phyloP scores from a whole-genome alignment of 1,140 invertebrate genomes.

The Lethrus apterus region DNA sequence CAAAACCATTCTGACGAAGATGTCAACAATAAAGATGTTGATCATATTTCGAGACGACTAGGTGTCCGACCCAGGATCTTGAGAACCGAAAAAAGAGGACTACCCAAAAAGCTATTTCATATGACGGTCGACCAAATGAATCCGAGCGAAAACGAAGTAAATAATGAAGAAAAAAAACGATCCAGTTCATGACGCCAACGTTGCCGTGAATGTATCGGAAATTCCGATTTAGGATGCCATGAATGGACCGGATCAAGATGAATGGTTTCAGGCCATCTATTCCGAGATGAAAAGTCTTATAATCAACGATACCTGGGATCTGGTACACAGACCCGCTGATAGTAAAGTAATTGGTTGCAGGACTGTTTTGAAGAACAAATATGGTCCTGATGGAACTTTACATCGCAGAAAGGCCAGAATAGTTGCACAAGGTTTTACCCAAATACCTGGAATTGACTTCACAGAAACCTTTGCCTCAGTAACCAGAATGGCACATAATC shows the following conservation, averaged over 20 bases:
- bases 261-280: not conserved
- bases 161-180: no score
- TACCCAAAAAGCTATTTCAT: no score
- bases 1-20: no score
- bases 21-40: no score
- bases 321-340: not conserved
- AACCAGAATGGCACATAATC: not conserved
- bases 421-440: not conserved
- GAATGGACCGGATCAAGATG: slow-evolving; percentile 36
- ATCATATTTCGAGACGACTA: no score
- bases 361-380: not conserved
- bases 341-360: not conserved
- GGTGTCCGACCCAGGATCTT: no score
- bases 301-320: not conserved
- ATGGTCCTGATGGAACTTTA: slow-evolving; percentile 6
- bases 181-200: no score
- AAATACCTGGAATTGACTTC: not conserved
- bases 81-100: no score
- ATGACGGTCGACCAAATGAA: no score
- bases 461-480: not conserved
- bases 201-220: no score
- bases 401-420: not conserved
- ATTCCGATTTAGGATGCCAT: no score
- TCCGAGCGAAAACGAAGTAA: no score
- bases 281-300: not conserved